A percentile compares a stretch with the other conserved stretches of the same genome.
phyloP scores from a whole-genome alignment of 1,140 invertebrate genomes.

The Neodiprion pinetum region DNA sequence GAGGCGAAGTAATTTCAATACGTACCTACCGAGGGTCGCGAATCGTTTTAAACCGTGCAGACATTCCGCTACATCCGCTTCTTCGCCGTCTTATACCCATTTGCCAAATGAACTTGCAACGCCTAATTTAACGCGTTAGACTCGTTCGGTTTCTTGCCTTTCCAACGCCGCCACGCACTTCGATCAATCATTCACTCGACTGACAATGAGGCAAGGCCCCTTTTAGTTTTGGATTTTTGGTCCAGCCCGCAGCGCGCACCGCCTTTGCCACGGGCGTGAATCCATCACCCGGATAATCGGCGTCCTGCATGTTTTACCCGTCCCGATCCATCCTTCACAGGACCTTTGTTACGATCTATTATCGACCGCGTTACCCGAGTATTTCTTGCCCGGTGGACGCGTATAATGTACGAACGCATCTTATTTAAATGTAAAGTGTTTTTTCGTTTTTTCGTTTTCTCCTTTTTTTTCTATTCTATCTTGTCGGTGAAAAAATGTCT shows the following conservation, averaged over 20 bases:
- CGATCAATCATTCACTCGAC: too few relatives aligned
- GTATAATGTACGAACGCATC: not conserved
- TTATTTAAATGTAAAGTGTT: not conserved
- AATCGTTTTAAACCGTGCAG: too few relatives aligned
- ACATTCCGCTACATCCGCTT: too few relatives aligned
- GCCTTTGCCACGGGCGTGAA: not conserved
- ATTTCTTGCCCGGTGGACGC: not conserved
- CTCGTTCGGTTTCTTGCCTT: too few relatives aligned
- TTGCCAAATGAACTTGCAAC: too few relatives aligned
- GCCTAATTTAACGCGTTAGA: too few relatives aligned
- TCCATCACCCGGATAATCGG: not conserved
- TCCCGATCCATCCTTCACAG: not conserved
- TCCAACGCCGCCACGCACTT: not conserved
- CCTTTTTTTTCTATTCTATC: too few relatives aligned
- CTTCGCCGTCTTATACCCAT: too few relatives aligned
- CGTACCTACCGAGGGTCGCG: too few relatives aligned
- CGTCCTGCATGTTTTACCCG: not conserved
- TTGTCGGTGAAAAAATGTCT: too few relatives aligned
- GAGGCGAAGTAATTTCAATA: too few relatives aligned
- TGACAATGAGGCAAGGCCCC: too few relatives aligned
- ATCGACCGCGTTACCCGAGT: not conserved
- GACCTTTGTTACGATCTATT: not conserved
- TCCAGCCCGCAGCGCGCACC: not conserved
- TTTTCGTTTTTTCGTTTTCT: not conserved
- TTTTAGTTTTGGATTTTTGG: not conserved